Evolutionary conservation across 2,797 vertebrate genomes (phyloP).

Genomic region (Sandelia bainsii): DNA sequence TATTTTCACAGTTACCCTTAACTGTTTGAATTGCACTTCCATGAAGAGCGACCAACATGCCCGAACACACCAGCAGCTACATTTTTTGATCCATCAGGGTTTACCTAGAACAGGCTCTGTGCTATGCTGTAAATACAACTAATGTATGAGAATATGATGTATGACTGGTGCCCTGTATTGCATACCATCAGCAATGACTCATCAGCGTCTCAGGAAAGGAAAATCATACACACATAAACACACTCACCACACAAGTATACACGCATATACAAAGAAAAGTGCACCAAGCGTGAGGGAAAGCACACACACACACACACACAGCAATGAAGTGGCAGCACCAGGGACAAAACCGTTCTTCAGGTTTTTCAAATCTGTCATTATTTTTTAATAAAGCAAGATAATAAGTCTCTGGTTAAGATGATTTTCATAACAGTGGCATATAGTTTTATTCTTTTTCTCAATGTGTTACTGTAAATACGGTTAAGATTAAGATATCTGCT

Average conservation of each 20-base stretch:
- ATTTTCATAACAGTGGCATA: neutral
- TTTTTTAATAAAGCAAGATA: constrained; percentile 13
- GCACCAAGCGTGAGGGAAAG: constrained; percentile 19
- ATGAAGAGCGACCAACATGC: constrained; percentile 54
- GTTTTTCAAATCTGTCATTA: constrained; percentile 24
- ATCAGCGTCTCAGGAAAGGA: constrained; percentile 66
- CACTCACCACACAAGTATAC: constrained; percentile 52
- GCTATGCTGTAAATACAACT: constrained; percentile 38
- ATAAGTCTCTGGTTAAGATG: neutral
- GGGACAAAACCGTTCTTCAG: constrained; percentile 8
- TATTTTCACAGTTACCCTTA: constrained; percentile 26
- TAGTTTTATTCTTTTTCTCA: neutral
- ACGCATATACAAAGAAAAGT: constrained; percentile 45
- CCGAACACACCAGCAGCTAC: constrained; percentile 50
- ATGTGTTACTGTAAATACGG: constrained; percentile 1
- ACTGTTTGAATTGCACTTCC: constrained; percentile 28
- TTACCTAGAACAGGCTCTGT: constrained; percentile 40
- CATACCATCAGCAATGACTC: constrained; percentile 76
- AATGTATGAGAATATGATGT: constrained; percentile 65
- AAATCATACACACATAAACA: constrained; percentile 71
- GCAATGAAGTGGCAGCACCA: constrained; percentile 15
- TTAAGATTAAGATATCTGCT: constrained; percentile 19
- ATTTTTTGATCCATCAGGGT: constrained; percentile 35
- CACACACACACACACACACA: neutral
- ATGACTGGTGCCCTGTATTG: constrained; percentile 67